phyloP scores from a whole-genome alignment of 2,113 vertebrate species.

The Colossoma macropomum region DNA sequence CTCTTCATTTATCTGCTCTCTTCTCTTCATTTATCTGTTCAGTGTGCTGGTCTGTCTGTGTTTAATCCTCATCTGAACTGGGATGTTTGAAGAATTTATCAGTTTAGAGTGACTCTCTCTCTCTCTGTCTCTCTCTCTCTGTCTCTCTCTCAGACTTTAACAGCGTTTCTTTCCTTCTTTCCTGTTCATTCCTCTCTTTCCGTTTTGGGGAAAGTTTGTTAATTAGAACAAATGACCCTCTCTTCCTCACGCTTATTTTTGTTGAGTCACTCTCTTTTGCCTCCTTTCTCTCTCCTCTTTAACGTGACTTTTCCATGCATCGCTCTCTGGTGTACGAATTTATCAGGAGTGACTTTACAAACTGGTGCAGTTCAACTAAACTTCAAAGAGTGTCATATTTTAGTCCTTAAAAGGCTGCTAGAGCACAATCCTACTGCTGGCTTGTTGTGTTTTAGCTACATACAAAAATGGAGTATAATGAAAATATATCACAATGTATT shows the following conservation, averaged over 20 bases:
- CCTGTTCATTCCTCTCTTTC: too few relatives aligned
- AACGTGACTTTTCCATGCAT: not conserved
- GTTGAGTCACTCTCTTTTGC: constrained; percentile 67
- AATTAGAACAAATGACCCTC: constrained; percentile 75
- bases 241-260: constrained; percentile 71
- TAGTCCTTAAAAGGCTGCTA: too few relatives aligned
- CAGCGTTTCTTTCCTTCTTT: too few relatives aligned
- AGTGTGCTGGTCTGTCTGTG: constrained; percentile 39
- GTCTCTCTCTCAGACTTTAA: too few relatives aligned
- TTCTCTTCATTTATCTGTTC: not conserved
- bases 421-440: too few relatives aligned
- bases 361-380: not conserved
- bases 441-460: too few relatives aligned
- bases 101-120: constrained; percentile 27
- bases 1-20: not conserved
- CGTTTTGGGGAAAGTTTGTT: constrained; percentile 60
- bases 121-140: constrained; percentile 41
- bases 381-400: too few relatives aligned
- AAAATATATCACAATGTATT: too few relatives aligned
- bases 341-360: constrained; percentile 3
- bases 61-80: not conserved
- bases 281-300: constrained; percentile 46
- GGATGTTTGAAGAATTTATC: not conserved
- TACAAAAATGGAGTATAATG: too few relatives aligned
- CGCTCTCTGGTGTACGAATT: not conserved